These are phyloP conservation scores for Trichomycterus rosablanca DNA, from an alignment of 2,113 vertebrate genomes.

Conservation along the genomic window DNA sequence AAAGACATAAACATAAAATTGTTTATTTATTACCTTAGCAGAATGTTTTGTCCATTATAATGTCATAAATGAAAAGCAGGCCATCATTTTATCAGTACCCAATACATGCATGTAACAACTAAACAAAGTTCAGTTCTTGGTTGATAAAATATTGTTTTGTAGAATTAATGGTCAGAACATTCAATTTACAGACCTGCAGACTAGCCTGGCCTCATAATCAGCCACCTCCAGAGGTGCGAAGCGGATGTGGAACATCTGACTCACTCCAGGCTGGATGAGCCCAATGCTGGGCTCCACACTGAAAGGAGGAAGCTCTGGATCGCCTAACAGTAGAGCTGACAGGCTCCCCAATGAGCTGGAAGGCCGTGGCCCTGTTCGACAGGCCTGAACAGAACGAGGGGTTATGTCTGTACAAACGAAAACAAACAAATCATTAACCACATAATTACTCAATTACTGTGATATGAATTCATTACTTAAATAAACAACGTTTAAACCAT, in stretches of 20 bases:
- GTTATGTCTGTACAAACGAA: conserved; percentile 30
- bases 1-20: no score
- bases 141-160: no score
- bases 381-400: conserved; percentile 33
- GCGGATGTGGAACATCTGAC: conserved; percentile 65
- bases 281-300: conserved; percentile 70
- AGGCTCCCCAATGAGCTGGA: conserved; percentile 45
- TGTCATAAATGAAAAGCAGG: no score
- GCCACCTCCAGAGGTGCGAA: conserved; percentile 73
- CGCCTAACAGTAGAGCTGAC: conserved; percentile 23
- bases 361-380: conserved; percentile 33
- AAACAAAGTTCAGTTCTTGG: no score
- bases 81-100: no score
- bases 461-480: not conserved
- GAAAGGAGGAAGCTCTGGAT: conserved; percentile 51
- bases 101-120: no score
- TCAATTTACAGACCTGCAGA: conserved; percentile 78
- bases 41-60: no score
- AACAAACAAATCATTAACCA: not conserved
- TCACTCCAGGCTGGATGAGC: conserved; percentile 57
- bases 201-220: conserved; percentile 66
- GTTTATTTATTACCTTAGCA: no score
- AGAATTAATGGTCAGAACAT: no score
- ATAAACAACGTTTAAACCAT: not conserved
- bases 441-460: not conserved